phyloP scores from a whole-genome alignment of 1,140 invertebrate species.

The Zaprionus kolodkinae region DNA sequence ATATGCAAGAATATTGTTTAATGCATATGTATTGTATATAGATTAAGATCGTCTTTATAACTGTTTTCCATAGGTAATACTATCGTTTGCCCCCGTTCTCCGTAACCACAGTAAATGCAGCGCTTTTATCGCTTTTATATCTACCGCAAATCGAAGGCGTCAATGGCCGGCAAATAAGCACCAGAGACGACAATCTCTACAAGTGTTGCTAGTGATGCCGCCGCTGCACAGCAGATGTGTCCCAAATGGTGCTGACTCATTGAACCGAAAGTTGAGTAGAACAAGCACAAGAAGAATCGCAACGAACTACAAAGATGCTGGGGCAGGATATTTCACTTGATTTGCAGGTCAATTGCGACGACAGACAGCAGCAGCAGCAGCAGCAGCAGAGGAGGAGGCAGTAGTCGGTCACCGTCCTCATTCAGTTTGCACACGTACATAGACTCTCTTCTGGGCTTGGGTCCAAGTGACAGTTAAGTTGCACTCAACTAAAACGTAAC shows the following conservation, averaged over 20 bases:
- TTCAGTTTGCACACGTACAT: conserved; percentile 37
- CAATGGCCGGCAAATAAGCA: conserved; percentile 32
- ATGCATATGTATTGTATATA: too few species aligned
- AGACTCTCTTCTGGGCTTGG: conserved; percentile 26
- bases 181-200: conserved; percentile 27
- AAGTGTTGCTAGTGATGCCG: conserved; percentile 15
- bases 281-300: conserved; percentile 10
- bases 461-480: conserved; percentile 42
- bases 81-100: too few species aligned
- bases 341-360: conserved; percentile 73
- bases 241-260: conserved; percentile 48
- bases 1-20: too few species aligned
- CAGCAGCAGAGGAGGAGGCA: too few species aligned
- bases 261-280: conserved; percentile 39
- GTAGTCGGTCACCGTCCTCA: conserved; percentile 49
- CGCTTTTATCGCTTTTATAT: not conserved
- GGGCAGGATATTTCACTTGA: conserved; percentile 46
- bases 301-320: conserved; percentile 40
- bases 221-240: conserved; percentile 24
- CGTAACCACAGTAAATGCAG: not conserved
- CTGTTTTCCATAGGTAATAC: not conserved
- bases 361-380: conserved; percentile 38
- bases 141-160: conserved; percentile 23
- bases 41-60: too few species aligned
- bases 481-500: conserved; percentile 60